Evolutionary conservation across 2,888 invertebrate genomes (phyloP).

Genomic region (Nemapogon koenigi): DNA sequence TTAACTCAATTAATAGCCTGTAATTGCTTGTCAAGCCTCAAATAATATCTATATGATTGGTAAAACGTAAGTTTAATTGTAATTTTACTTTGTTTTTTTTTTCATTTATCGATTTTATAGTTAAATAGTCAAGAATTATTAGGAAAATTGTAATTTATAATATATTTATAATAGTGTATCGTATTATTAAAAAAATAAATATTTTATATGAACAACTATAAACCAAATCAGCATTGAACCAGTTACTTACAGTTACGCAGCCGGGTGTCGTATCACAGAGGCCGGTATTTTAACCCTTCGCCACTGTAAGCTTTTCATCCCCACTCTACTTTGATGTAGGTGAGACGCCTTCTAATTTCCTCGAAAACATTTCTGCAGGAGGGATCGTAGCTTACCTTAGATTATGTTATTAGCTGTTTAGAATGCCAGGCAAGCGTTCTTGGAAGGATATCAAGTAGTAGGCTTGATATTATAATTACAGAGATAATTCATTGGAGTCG

Average conservation of each 20-base stretch:
- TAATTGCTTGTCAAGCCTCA: no score
- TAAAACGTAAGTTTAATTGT: no score
- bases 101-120: no score
- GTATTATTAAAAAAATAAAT: no score
- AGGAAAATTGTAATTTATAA: no score
- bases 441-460: no score
- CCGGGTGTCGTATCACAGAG: slow-evolving; percentile 29
- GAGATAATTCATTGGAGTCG: background rate
- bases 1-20: no score
- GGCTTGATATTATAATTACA: background rate
- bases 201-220: slow-evolving; percentile 1
- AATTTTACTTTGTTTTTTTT: no score
- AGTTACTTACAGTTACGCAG: slow-evolving; percentile 24
- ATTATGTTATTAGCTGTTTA: slow-evolving; percentile 12
- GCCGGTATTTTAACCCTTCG: slow-evolving; percentile 31
- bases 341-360: slow-evolving; percentile 27
- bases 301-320: slow-evolving; percentile 23
- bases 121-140: no score
- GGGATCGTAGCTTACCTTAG: slow-evolving; percentile 13
- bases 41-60: no score
- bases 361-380: slow-evolving; percentile 19
- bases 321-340: slow-evolving; percentile 34
- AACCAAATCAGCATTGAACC: background rate
- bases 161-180: no score
- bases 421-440: background rate